phyloP scores from a whole-genome alignment of 2,888 invertebrate species.

The Teinopalpus imperialis region DNA sequence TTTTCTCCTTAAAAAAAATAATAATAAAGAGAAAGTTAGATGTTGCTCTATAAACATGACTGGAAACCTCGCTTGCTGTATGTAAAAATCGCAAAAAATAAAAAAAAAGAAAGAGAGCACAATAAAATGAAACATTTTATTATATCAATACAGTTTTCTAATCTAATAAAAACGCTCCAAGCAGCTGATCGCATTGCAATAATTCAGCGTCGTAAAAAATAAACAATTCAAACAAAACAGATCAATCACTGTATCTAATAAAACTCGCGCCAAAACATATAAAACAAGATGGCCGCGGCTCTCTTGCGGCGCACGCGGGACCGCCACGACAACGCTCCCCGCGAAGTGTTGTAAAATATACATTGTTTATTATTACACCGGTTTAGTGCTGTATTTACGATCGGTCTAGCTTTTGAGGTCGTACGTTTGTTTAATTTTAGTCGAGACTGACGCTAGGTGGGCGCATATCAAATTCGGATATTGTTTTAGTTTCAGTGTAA shows the following conservation, averaged over 20 bases:
- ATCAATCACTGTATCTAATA: slow-evolving; percentile 17
- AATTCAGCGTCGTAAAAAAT: neutral
- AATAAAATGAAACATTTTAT: too few species aligned
- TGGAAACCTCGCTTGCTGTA: too few species aligned
- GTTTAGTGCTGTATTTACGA: slow-evolving; percentile 22
- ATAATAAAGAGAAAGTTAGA: too few species aligned
- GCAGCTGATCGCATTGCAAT: neutral
- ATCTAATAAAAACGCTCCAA: neutral
- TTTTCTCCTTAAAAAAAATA: too few species aligned
- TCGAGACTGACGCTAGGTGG: slow-evolving; percentile 7
- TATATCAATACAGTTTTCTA: neutral
- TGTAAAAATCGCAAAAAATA: too few species aligned
- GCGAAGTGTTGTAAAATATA: slow-evolving; percentile 24
- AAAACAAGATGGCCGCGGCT: slow-evolving; percentile 21
- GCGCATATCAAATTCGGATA: slow-evolving; percentile 5
- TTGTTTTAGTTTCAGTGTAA: neutral
- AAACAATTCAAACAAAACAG: slow-evolving; percentile 6
- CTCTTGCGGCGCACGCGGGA: slow-evolving; percentile 2
- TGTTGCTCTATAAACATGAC: too few species aligned
- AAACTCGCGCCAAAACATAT: slow-evolving; percentile 18
- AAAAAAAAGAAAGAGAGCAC: too few species aligned
- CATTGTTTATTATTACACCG: slow-evolving; percentile 21
- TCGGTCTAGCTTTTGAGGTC: slow-evolving; percentile 24
- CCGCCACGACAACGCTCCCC: slow-evolving; percentile 17
- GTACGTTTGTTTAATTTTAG: slow-evolving; percentile 18